phyloP scores from a whole-genome alignment of 37 sponge, comb jelly and placozoan species.

The Oopsacas minuta region DNA sequence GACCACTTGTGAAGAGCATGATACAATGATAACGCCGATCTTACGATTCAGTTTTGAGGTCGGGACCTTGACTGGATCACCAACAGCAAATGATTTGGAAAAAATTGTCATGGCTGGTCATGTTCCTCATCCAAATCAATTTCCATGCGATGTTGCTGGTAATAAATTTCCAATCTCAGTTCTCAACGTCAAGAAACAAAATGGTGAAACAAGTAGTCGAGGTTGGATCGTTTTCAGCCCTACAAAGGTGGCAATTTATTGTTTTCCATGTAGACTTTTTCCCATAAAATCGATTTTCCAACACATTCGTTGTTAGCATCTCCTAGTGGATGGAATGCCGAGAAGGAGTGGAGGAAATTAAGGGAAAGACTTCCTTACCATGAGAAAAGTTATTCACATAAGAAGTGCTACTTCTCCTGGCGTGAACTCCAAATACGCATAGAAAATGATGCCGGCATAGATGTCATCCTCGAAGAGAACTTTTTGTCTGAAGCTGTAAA shows the following conservation, averaged over 20 bases:
- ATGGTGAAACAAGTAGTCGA: neutral
- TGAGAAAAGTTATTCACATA: neutral
- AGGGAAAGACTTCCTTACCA: neutral
- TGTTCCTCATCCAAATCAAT: constrained; percentile 12
- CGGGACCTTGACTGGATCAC: neutral
- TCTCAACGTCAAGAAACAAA: neutral
- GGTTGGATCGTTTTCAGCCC: neutral
- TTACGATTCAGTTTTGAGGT: neutral
- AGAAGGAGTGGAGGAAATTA: neutral
- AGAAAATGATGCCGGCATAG: neutral
- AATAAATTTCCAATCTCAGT: neutral
- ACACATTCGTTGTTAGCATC: neutral
- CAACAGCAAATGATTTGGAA: neutral
- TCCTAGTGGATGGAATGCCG: neutral
- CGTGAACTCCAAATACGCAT: neutral
- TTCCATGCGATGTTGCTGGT: neutral
- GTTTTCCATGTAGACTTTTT: neutral
- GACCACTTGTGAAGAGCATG: neutral
- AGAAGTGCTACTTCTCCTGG: neutral
- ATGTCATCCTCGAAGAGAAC: neutral
- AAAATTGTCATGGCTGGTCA: neutral
- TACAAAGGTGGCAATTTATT: neutral
- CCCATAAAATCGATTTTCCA: neutral
- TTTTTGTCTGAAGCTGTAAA: neutral
- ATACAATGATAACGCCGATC: neutral